phyloP scores from a whole-genome alignment of 2,797 vertebrate genomes.

The Prionace glauca region DNA sequence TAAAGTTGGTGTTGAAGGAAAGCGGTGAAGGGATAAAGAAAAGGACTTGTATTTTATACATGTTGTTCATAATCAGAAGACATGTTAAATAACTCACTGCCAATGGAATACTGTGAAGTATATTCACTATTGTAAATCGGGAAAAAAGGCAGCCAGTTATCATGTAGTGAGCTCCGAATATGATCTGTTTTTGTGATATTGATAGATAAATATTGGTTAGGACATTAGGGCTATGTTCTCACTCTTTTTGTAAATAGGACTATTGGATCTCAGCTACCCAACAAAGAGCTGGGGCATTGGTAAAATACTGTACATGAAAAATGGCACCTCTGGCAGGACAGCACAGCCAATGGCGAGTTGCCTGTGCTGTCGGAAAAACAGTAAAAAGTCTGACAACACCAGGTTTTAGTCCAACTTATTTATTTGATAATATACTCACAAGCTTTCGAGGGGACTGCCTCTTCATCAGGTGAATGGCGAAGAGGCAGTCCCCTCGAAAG shows the following conservation, averaged over 20 bases:
- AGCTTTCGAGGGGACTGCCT: no score
- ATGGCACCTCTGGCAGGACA: background rate
- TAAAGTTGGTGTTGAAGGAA: background rate
- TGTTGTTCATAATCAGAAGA: background rate
- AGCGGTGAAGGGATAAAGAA: background rate
- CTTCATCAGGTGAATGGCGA: no score
- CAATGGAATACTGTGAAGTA: background rate
- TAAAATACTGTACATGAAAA: background rate
- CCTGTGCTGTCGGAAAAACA: no score
- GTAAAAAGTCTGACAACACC: no score
- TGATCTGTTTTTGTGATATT: background rate
- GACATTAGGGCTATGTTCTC: background rate
- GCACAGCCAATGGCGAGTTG: no score
- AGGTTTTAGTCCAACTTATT: no score
- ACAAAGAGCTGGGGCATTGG: background rate
- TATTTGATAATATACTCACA: no score
- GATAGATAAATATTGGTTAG: background rate
- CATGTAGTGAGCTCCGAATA: background rate
- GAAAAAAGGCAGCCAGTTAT: background rate
- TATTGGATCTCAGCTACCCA: background rate
- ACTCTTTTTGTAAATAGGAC: background rate
- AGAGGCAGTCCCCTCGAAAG: no score
- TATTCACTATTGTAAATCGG: background rate
- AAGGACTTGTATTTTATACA: no score
- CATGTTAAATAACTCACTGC: background rate